Conservation (phyloP, 92 coral and sea anemone genomes). For the Parazoanthus atlanticus region DNA sequence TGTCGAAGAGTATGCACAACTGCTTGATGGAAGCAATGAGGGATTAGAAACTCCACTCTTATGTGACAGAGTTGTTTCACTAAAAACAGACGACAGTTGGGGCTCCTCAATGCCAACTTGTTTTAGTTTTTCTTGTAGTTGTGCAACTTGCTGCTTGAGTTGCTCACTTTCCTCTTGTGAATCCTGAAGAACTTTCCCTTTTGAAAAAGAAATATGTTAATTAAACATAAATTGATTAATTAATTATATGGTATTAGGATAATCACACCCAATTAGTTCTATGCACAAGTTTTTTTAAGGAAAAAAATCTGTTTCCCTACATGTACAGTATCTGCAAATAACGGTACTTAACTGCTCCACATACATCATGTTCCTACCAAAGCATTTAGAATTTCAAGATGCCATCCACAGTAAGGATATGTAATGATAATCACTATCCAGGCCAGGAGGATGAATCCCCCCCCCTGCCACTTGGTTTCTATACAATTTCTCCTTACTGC, state of each 20-base stretch:
- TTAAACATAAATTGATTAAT: not conserved
- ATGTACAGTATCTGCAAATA: too few relatives aligned
- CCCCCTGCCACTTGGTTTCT: too few relatives aligned
- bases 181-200: conserved; percentile 86
- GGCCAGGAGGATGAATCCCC: too few relatives aligned
- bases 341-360: too few relatives aligned
- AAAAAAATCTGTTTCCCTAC: too few relatives aligned
- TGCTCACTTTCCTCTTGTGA: conserved; percentile 71
- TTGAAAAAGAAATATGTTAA: not conserved
- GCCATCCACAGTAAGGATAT: too few relatives aligned
- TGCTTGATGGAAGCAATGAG: not conserved
- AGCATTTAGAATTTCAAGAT: too few relatives aligned
- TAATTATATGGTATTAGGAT: too few relatives aligned
- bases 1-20: not conserved
- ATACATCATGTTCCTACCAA: too few relatives aligned
- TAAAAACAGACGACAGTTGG: not conserved
- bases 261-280: not conserved
- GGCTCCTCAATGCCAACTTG: conserved; percentile 52
- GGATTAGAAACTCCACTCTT: conserved; percentile 29
- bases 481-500: too few relatives aligned
- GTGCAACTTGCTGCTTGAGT: conserved; percentile 63
- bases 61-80: conserved; percentile 29
- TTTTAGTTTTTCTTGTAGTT: conserved; percentile 45
- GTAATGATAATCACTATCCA: too few relatives aligned
- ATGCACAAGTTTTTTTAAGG: too few relatives aligned